These are phyloP conservation scores for Pionites leucogaster DNA, from an alignment of 2,113 vertebrate species.

Conservation along the genomic window DNA sequence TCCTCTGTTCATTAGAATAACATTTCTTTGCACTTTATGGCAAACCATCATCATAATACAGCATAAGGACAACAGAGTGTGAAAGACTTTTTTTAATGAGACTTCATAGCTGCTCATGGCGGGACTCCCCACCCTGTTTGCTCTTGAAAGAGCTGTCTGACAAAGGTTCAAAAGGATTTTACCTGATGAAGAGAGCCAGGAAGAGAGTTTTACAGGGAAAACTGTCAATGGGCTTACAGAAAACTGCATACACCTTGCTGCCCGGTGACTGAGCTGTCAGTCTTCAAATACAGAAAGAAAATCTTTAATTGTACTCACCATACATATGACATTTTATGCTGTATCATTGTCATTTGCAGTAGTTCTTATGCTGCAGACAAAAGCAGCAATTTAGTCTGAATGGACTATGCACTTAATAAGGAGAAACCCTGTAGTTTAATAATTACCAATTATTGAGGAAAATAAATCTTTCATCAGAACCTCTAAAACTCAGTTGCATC, in stretches of 20 bases:
- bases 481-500: background rate
- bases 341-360: background rate
- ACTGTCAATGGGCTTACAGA: slow-evolving; percentile 65
- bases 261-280: slow-evolving; percentile 65
- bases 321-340: slow-evolving; percentile 11
- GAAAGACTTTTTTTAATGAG: slow-evolving; percentile 73
- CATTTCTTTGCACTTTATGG: slow-evolving; percentile 57
- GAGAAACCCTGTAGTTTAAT: background rate
- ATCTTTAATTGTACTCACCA: slow-evolving; percentile 57
- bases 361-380: background rate
- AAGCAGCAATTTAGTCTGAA: background rate
- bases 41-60: slow-evolving; percentile 53
- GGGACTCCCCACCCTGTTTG: slow-evolving; percentile 34
- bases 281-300: slow-evolving; percentile 33
- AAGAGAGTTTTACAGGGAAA: slow-evolving; percentile 52
- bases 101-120: slow-evolving; percentile 63
- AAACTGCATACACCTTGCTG: slow-evolving; percentile 31
- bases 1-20: slow-evolving; percentile 60
- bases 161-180: slow-evolving; percentile 57
- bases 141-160: slow-evolving; percentile 68
- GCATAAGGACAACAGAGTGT: slow-evolving; percentile 31
- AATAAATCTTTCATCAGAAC: background rate
- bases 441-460: background rate
- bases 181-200: slow-evolving; percentile 50
- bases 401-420: background rate